A percentile compares a stretch with the other conserved stretches of the same genome.
Conservation (phyloP, 2,888 invertebrate genomes). For the Eurois occulta region DNA sequence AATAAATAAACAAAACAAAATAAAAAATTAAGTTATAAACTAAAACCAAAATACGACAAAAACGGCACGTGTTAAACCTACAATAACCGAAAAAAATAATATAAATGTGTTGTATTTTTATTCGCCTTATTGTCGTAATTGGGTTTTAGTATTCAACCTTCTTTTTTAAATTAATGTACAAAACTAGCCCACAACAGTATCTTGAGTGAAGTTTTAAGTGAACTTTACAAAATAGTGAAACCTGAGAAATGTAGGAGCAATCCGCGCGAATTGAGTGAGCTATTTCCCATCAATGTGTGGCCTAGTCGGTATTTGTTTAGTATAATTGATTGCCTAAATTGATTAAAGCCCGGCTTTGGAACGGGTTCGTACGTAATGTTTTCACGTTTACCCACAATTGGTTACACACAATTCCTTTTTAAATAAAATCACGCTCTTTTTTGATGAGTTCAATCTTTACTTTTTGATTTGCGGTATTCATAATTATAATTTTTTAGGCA, state of each 20-base stretch:
- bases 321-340: constrained; percentile 60
- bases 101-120: too few species aligned
- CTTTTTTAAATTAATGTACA: too few species aligned
- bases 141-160: too few species aligned
- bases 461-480: constrained; percentile 9
- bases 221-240: neutral
- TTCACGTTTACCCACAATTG: constrained; percentile 26
- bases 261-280: constrained; percentile 12
- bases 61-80: too few species aligned
- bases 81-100: too few species aligned
- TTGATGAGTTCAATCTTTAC: neutral
- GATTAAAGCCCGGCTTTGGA: constrained; percentile 29
- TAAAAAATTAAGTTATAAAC: too few species aligned
- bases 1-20: too few species aligned
- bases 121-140: too few species aligned
- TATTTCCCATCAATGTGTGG: constrained; percentile 34
- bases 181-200: neutral
- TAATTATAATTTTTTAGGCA: neutral
- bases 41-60: too few species aligned
- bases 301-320: constrained; percentile 54
- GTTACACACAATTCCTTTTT: constrained; percentile 11
- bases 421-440: constrained; percentile 12
- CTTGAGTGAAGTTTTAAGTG: neutral
- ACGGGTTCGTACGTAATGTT: constrained; percentile 21
- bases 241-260: neutral